Percentiles rank a stretch among this genome's conserved stretches.
These are phyloP conservation scores for Numenius phaeopus DNA, from an alignment of 2,797 vertebrate genomes.

Conservation along the genomic window DNA sequence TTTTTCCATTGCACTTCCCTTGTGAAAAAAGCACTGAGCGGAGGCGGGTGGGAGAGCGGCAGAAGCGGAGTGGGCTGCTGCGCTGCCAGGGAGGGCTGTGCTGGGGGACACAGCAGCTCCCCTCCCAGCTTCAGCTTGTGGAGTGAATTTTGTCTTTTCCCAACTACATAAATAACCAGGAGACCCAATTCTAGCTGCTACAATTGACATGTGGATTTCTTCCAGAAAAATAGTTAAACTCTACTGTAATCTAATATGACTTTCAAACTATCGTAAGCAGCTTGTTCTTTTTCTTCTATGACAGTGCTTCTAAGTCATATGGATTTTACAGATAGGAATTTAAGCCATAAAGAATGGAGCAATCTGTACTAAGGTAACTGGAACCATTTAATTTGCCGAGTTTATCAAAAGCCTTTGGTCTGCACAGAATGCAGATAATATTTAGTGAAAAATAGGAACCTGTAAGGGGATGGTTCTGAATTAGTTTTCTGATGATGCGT, in stretches of 20 bases:
- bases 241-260: neutral
- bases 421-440: neutral
- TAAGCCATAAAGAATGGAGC: neutral
- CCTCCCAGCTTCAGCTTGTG: neutral
- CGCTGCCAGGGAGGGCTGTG: neutral
- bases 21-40: neutral
- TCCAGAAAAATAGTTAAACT: neutral
- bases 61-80: neutral
- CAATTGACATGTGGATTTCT: neutral
- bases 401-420: constrained; percentile 20
- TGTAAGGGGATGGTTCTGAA: neutral
- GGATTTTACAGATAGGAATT: constrained; percentile 20
- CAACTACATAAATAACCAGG: neutral
- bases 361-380: neutral
- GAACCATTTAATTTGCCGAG: neutral
- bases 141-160: neutral
- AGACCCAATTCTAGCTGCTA: neutral
- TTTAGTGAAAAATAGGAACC: constrained; percentile 8
- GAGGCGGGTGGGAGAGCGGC: neutral
- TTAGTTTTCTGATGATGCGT: neutral
- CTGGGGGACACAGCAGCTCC: neutral
- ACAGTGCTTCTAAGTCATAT: neutral
- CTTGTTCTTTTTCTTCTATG: neutral
- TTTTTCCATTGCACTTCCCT: neutral
- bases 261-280: constrained; percentile 5